Evolutionary conservation across 2,888 invertebrate species (phyloP).

Genomic region (Mimumesa dahlbomi): DNA sequence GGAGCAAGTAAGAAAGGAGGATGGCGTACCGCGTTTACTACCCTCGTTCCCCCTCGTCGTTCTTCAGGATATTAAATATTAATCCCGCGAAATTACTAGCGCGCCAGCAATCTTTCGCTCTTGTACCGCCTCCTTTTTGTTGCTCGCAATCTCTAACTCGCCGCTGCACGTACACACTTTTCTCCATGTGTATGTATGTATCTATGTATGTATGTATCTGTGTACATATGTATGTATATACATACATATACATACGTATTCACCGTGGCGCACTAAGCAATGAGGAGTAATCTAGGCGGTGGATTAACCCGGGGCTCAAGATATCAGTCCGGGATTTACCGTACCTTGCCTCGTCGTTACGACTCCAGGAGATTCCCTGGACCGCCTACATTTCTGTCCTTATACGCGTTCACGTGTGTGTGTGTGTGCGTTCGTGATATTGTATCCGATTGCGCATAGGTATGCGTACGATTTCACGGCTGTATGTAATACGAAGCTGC

Average conservation of each 20-base stretch:
- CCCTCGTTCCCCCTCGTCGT: conserved; percentile 42
- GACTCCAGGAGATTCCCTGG: conserved; percentile 40
- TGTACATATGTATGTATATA: background rate
- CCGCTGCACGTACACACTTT: conserved; percentile 28
- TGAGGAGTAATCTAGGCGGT: conserved; percentile 76
- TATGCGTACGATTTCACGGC: no score
- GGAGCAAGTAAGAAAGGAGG: background rate
- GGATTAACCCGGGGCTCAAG: conserved; percentile 77
- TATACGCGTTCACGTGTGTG: background rate
- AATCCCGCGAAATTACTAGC: conserved; percentile 79
- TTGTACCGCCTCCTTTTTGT: conserved; percentile 63
- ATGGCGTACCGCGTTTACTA: conserved; percentile 38
- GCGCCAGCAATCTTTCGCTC: conserved; percentile 67
- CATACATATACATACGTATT: conserved; percentile 13
- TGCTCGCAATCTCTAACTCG: conserved; percentile 71
- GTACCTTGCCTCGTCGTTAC: conserved; percentile 65
- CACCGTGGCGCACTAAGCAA: conserved; percentile 69
- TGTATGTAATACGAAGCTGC: no score
- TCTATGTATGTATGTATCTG: conserved; percentile 11
- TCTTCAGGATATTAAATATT: conserved; percentile 78
- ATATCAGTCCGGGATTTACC: conserved; percentile 76
- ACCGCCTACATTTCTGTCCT: conserved; percentile 42
- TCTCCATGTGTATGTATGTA: background rate
- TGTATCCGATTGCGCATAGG: conserved; percentile 5
- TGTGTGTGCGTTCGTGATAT: conserved; percentile 12